Evolutionary conservation across 2,113 vertebrate genomes (phyloP).

Genomic region (Antigone vipio): DNA sequence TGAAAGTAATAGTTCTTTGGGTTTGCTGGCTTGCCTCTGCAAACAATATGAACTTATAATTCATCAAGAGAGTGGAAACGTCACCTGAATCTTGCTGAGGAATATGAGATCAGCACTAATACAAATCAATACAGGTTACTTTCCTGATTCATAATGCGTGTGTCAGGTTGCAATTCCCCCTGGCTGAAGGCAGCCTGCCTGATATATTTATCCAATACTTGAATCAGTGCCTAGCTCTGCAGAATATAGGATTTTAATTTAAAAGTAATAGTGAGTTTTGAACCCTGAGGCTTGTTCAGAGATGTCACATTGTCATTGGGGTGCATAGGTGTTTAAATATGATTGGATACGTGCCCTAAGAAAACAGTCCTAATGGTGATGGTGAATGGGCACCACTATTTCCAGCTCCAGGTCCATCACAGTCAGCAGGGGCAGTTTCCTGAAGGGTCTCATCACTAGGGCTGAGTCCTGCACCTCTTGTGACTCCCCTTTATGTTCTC

Average conservation of each 20-base stretch:
- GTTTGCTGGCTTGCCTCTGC: not conserved
- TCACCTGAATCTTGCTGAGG: not conserved
- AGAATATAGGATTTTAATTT: not conserved
- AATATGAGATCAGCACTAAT: not conserved
- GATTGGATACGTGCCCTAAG: not conserved
- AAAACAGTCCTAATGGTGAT: not conserved
- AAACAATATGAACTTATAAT: not conserved
- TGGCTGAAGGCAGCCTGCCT: not conserved
- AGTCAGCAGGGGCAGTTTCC: not conserved
- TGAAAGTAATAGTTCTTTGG: not conserved
- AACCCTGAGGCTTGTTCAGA: not conserved
- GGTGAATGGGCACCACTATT: not conserved
- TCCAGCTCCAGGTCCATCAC: fast-evolving
- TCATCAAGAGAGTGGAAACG: conserved; percentile 1
- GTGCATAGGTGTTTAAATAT: not conserved
- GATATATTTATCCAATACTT: not conserved
- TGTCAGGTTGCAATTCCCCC: not conserved
- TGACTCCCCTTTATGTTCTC: not conserved
- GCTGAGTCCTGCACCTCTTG: not conserved
- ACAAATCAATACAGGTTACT: conserved; percentile 39
- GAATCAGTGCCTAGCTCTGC: not conserved
- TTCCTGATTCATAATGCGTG: not conserved
- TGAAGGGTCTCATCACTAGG: not conserved
- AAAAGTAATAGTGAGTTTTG: not conserved
- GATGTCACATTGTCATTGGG: not conserved